Evolutionary conservation across 2,888 invertebrate genomes (phyloP).

Genomic region (Scotopteryx bipunctaria): DNA sequence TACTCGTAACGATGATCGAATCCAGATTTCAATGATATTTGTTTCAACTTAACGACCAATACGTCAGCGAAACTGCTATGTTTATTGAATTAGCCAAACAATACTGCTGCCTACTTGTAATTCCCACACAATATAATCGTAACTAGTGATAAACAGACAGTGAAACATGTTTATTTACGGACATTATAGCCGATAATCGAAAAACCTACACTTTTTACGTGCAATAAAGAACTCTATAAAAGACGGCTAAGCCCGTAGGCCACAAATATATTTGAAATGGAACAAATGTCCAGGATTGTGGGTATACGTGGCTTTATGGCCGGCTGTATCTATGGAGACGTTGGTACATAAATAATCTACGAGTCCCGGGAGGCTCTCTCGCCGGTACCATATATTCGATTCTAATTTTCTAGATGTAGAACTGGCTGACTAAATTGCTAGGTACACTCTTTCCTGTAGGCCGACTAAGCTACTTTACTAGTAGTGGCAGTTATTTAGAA

Average conservation of each 20-base stretch:
- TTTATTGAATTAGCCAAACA: too few relatives aligned
- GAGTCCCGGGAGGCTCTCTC: constrained; percentile 22
- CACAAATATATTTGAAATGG: constrained; percentile 21
- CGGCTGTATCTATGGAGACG: constrained; percentile 31
- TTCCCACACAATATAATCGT: background rate
- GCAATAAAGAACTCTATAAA: constrained; percentile 23
- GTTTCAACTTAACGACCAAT: too few relatives aligned
- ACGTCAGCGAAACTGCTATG: too few relatives aligned
- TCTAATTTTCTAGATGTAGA: constrained; percentile 1
- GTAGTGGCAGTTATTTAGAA: too few relatives aligned
- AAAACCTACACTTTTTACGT: constrained; percentile 18
- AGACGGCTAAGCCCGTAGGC: constrained; percentile 14
- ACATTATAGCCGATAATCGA: constrained; percentile 18
- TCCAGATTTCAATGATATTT: too few relatives aligned
- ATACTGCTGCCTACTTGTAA: background rate
- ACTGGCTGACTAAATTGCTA: too few relatives aligned
- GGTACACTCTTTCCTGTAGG: too few relatives aligned
- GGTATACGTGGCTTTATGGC: constrained; percentile 27
- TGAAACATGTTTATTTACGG: constrained; percentile 12
- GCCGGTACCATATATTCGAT: too few relatives aligned
- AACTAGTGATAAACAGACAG: constrained; percentile 14
- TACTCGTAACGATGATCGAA: too few relatives aligned
- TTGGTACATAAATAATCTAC: constrained; percentile 37
- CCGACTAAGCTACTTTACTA: too few relatives aligned
- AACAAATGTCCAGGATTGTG: constrained; percentile 23